Evolutionary conservation across 2,113 vertebrate species (phyloP), one percentile per base, ranked within the genome.

Genomic region (Pachycephala philippinensis): DNA sequence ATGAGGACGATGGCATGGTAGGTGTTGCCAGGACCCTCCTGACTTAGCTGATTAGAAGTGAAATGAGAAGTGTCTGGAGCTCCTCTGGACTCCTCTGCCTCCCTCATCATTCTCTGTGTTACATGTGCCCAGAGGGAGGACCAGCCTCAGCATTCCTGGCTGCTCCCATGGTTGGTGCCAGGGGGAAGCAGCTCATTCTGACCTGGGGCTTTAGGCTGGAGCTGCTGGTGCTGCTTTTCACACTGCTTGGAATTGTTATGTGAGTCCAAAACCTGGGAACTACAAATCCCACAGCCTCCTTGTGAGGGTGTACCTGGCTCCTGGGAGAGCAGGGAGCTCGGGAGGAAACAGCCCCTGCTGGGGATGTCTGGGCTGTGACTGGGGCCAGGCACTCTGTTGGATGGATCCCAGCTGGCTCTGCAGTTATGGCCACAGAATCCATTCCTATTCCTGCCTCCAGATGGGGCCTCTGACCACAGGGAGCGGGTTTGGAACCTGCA

Each of bases 1-100:
- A 99, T 2, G 99, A 99, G 24, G 99, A 99, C 1, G 99, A 99
- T 83, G 97, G 98, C 97, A 99, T 99, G 99, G 99, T 99, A 98
- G 84, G 96, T 97, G 87, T 56, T 74, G n/a, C 17, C 82, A 42
- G 66, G 18, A 27, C 11, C 15, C 15, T 47, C 20, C 39, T 77
- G 59, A 3, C 54, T 63, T 30, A 59, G 56, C 56, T 79, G 61
- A 5, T 74, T 54, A 8, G 33, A 2, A 50, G 27, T 44, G 75
- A 65, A 30, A 14, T 40, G 85, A 59, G 81, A 42, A 44, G 6
- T 20, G 11, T 60, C 40, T 61, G 35, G 16, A 52, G 65, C n/a
- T 60, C 21, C 84, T 91, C 54, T 74, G 45, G 28, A 7, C 76
- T 28, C n/a, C 39, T 50, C 44, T 56, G 24, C 31, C 49, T 69